Conservation (phyloP, 2,797 vertebrate species). For the Chelidonichthys spinosus region DNA sequence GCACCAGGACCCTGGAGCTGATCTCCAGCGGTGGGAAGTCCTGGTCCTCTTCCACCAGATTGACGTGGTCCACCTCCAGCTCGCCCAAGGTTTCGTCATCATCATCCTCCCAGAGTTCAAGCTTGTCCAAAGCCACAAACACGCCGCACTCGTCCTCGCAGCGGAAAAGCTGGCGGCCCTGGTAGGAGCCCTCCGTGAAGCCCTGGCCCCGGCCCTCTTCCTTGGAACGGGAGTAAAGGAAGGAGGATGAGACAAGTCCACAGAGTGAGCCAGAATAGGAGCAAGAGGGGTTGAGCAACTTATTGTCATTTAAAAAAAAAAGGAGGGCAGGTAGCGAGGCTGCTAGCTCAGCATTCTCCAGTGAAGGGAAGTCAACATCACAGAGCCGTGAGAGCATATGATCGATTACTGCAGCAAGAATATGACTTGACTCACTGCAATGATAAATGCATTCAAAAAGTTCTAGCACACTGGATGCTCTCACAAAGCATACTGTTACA, state of each 20-base stretch:
- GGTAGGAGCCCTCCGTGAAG: constrained; percentile 97
- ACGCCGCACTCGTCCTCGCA: constrained; percentile 99
- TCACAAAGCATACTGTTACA: constrained; percentile 21
- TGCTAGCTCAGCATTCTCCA: constrained; percentile 62
- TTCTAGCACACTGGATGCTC: constrained; percentile 18
- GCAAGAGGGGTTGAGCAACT: constrained; percentile 30
- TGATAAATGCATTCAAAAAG: constrained; percentile 35
- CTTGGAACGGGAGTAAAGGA: constrained; percentile 74
- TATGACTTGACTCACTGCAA: constrained; percentile 41
- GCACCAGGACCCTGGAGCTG: constrained; percentile 96
- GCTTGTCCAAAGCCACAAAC: constrained; percentile 97
- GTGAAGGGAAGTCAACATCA: constrained; percentile 47
- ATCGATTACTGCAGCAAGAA: constrained; percentile 69
- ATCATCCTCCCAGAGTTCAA: constrained; percentile 94
- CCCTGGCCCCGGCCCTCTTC: constrained; percentile 97
- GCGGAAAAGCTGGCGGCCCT: constrained; percentile 96
- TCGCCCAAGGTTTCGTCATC: constrained; percentile 80
- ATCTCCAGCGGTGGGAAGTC: constrained; percentile 94
- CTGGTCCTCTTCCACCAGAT: constrained; percentile 89
- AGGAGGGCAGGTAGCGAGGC: constrained; percentile 41
- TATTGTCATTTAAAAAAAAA: constrained; percentile 42
- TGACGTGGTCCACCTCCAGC: constrained; percentile 90
- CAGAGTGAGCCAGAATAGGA: constrained; percentile 21
- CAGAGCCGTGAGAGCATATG: constrained; percentile 55
- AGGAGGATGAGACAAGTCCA: constrained; percentile 11